Base-by-base conservation (phyloP, 2,113 vertebrate genomes). In the Ptilorrhoa leucosticta region DNA sequence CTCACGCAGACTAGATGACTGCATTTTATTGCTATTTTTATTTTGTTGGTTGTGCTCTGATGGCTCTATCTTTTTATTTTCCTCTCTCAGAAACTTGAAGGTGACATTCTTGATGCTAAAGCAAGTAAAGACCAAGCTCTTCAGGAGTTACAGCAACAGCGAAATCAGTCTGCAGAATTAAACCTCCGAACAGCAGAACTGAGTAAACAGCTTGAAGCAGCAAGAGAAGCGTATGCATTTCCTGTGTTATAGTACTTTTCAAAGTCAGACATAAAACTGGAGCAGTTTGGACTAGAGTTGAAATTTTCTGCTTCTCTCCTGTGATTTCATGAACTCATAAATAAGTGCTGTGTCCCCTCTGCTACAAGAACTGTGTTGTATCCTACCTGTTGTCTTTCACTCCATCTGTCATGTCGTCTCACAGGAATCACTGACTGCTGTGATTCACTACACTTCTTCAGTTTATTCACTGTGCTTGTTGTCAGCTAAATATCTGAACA, bases 11-110 rank as follows among this genome's bases (percentile, higher is more conserved):
- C 51, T 53, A 76, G 30, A 17, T 66, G 30, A 40, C 37, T 48
- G 44, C 37, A 39, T 90, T 78, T 79, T 82, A 31, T 54, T 87
- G 54, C 54, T 83, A 3, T 64, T 84, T 82, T 88, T 72, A 10
- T 85, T 69, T 73, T 73, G 33, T 61, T 83, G 40, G 3, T 65
- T 78, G 28, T 83, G 21, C 71, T 87, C 33, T 89, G 42, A 33
- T 84, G 54, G 53, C 50, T 91, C 50, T 90, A 22, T 51, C 17
- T 50, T 85, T 91, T 64, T 53, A 22, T 94, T 92, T 96, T 94
- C 96, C 47, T 92, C 4, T 77, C n/a, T 85, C 92, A 99, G 99
- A 99, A 99, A 98, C 89, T 99, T 87, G 99, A 99, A 97, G 96
- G 96, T 33, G 99, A 99, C 75, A 35, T 97, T 80, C 88, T 95